Evolutionary conservation across 64 coral and sea anemone species (phyloP), one percentile per base, ranked within the genome.

Genomic region (Actinia equina): DNA sequence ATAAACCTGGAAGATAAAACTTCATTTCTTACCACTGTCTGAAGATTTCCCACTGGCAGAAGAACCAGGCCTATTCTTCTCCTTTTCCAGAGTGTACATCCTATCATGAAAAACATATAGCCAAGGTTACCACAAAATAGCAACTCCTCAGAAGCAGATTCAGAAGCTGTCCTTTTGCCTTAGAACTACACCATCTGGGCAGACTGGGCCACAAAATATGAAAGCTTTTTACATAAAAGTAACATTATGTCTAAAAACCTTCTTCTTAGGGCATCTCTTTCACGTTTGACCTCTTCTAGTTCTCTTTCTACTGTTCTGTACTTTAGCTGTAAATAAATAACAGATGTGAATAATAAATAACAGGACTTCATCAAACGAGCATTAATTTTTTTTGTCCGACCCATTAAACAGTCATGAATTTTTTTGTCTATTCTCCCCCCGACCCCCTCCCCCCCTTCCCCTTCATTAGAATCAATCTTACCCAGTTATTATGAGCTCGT

Each of bases 401-500:
- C 46, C 46, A 8, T 49, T 49, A 1, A 49, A 49, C 46, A 49
- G 7, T 49, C 46, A 49, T 49, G 46, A 49, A 49, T 37, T 37
- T 1, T 37, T 37, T 37, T 37, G 0, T 37, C 30, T 37, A 37
- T 37, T 1, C 30, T 1, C 30, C 30, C 30, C 30, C 30, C 1
- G 30, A 37, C n/a, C n/a, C n/a, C n/a, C n/a, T n/a, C n/a, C n/a
- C n/a, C n/a, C n/a, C n/a, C n/a, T n/a, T n/a, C n/a, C 13, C 13
- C 2, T 56, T 11, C 54, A 56, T 3, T n/a, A 14, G 20, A 65
- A 23, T 65, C 62, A 30, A 30, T 90, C 94, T 90, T 82, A 96
- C 94, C 94, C 94, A 96, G 80, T 96, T 93, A 19, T 90, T 81
- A 82, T 96, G 91, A 11, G 94, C 94, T 82, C 81, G 83, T 6